These are phyloP conservation scores for Nannospalax galili DNA, from an alignment of 2,113 vertebrate genomes.

Conservation along the genomic window DNA sequence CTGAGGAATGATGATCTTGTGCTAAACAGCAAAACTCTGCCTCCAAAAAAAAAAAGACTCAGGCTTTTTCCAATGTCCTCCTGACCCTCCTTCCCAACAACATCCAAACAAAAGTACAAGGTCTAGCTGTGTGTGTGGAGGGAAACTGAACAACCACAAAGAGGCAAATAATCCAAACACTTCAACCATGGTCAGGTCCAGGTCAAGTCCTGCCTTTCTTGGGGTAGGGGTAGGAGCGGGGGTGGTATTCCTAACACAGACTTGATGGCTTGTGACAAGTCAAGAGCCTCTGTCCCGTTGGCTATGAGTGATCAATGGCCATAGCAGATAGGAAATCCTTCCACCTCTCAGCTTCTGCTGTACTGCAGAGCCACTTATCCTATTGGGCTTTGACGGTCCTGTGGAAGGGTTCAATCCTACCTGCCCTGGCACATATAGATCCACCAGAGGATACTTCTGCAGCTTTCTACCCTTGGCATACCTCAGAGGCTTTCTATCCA, in stretches of 20 bases:
- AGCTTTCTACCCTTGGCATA: not conserved
- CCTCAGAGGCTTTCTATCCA: not conserved
- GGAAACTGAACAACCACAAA: not conserved
- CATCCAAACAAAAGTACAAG: not conserved
- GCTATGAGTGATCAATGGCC: not conserved
- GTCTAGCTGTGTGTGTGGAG: not conserved
- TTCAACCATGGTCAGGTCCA: not conserved
- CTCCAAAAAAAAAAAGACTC: not conserved
- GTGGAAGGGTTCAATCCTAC: not conserved
- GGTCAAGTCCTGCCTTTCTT: not conserved
- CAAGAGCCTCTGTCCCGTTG: not conserved
- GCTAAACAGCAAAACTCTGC: too few relatives aligned
- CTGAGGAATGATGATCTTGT: too few relatives aligned
- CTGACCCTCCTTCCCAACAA: rapidly evolving
- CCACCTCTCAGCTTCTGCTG: not conserved
- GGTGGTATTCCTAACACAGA: not conserved
- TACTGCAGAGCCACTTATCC: not conserved
- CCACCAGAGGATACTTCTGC: not conserved
- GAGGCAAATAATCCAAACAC: not conserved
- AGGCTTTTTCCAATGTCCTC: not conserved
- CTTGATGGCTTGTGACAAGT: constrained; percentile 35
- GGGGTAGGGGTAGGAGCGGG: not conserved
- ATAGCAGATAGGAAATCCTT: not conserved
- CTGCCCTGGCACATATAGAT: not conserved
- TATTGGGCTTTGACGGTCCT: not conserved